These are phyloP conservation scores for Coboldia fuscipes DNA, from an alignment of 1,140 invertebrate species.

Conservation along the genomic window DNA sequence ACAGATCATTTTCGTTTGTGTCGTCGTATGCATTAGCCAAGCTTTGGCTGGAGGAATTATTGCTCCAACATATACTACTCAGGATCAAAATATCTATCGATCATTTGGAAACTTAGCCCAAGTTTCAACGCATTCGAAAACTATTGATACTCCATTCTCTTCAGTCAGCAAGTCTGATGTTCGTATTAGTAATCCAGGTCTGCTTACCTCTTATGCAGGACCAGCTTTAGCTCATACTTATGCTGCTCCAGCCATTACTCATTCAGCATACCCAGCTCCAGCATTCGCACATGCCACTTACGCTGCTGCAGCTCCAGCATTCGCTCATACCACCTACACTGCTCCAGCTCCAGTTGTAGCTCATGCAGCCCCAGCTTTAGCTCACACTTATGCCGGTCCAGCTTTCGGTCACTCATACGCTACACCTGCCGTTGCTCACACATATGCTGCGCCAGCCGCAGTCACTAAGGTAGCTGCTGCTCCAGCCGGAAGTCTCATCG, in stretches of 20 bases:
- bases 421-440: slow-evolving; percentile 7
- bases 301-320: slow-evolving; percentile 8
- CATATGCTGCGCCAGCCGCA: slow-evolving; percentile 4
- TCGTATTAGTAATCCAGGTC: slow-evolving; percentile 35
- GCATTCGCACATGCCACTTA: slow-evolving; percentile 9
- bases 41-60: slow-evolving; percentile 9
- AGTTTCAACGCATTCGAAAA: slow-evolving; percentile 37
- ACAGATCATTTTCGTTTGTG: no score
- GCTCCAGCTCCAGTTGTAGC: slow-evolving; percentile 6
- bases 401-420: no score
- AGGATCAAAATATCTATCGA: slow-evolving; percentile 34
- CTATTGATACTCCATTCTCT: slow-evolving; percentile 43
- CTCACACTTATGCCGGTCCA: slow-evolving; percentile 1
- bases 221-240: slow-evolving; percentile 8
- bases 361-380: slow-evolving; percentile 7
- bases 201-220: slow-evolving; percentile 18
- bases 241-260: slow-evolving; percentile 7
- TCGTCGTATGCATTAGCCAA: no score
- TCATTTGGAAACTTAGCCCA: slow-evolving; percentile 36
- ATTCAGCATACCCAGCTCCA: slow-evolving; percentile 6
- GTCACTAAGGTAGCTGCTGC: slow-evolving; percentile 11
- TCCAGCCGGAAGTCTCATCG: slow-evolving; percentile 22
- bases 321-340: slow-evolving; percentile 5
- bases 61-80: slow-evolving; percentile 31
- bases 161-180: slow-evolving; percentile 38